Conservation (phyloP, 2,888 invertebrate genomes). For the Balanococcus diminutus region DNA sequence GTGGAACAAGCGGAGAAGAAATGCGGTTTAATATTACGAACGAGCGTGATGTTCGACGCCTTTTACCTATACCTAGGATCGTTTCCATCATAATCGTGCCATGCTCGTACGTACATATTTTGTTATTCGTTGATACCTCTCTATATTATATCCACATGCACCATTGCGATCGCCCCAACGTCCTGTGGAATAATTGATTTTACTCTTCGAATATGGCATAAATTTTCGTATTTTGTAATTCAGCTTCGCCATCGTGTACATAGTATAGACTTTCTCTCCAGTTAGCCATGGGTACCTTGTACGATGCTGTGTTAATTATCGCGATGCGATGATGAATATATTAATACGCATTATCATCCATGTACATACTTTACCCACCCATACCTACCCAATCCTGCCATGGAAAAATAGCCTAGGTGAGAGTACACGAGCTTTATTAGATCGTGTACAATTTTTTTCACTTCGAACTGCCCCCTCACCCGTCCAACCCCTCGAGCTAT, state of each 20-base stretch:
- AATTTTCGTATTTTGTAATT: constrained; percentile 34
- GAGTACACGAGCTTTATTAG: background rate
- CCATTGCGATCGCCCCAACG: background rate
- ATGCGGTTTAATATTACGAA: constrained; percentile 33
- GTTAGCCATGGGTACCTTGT: background rate
- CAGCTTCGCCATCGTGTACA: background rate
- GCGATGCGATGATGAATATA: background rate
- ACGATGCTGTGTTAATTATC: background rate
- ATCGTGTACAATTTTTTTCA: background rate
- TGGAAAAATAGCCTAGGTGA: background rate
- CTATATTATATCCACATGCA: background rate
- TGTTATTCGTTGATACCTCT: background rate
- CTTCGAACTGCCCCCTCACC: background rate
- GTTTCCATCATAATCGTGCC: constrained; percentile 26
- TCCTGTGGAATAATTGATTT: constrained; percentile 42
- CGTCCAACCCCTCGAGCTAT: no score
- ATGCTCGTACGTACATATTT: background rate
- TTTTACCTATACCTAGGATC: background rate
- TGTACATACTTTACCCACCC: background rate
- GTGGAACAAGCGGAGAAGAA: background rate
- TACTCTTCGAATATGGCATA: background rate
- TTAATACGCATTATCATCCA: background rate
- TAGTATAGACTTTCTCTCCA: background rate
- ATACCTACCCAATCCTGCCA: no score
- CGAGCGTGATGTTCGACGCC: constrained; percentile 50